Percentiles rank a stretch among this genome's conserved stretches.
Conservation (phyloP, 2,888 invertebrate species). For the Loripinus fragilis region DNA sequence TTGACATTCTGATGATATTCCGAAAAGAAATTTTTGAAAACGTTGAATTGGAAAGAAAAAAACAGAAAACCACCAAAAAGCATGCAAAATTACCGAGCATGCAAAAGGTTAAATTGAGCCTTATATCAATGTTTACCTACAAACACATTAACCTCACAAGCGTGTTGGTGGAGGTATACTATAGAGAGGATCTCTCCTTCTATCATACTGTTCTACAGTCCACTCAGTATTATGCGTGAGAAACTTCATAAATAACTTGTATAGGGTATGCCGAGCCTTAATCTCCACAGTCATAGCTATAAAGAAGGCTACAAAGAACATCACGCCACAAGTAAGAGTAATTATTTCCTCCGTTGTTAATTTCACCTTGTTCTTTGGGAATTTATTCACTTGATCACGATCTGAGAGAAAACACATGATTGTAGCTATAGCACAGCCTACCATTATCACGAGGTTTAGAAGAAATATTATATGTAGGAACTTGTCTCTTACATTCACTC, state of each 20-base stretch:
- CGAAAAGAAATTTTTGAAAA: no score
- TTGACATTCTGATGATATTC: no score
- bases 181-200: constrained; percentile 71
- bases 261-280: constrained; percentile 84
- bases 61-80: no score
- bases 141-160: neutral
- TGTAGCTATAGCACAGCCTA: constrained; percentile 84
- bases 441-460: constrained; percentile 84
- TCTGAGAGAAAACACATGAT: constrained; percentile 85
- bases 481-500: constrained; percentile 84
- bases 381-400: constrained; percentile 77
- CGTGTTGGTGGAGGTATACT: neutral
- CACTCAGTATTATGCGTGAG: constrained; percentile 84
- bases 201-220: constrained; percentile 84
- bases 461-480: constrained; percentile 85
- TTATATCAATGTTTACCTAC: no score
- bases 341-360: constrained; percentile 84
- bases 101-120: no score
- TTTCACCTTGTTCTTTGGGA: constrained; percentile 81
- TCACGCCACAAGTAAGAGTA: constrained; percentile 85
- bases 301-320: constrained; percentile 86
- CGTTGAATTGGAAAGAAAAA: no score
- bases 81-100: no score
- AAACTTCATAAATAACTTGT: constrained; percentile 83
- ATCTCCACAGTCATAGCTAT: constrained; percentile 86